Base-by-base conservation (phyloP, 2,113 vertebrate genomes). In the Pagrus major region DNA sequence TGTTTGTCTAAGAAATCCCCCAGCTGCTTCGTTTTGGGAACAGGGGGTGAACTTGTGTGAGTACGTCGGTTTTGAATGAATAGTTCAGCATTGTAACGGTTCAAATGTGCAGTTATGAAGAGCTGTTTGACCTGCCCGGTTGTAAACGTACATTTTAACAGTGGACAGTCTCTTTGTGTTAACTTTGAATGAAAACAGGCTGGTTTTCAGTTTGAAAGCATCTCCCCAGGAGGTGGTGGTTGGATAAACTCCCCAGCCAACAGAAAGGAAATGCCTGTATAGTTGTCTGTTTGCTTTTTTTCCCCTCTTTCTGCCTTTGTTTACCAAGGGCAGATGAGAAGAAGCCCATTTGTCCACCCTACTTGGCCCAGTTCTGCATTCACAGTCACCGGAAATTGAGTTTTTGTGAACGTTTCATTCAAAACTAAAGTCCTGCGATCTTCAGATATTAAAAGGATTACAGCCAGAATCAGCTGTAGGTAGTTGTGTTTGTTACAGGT, bases 281-380 rank as follows among this genome's bases (percentile, higher is more conserved):
- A 60, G 73, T 87, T 78, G 81, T 86, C 67, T 86, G 76, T 91
- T 90, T 88, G 73, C 76, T 85, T 80, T 91, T 79, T 81, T 87
- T 80, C 64, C 61, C 82, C 80, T 64, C 71, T 79, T 37, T 76
- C 41, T 44, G 70, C 71, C 41, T 44, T 78, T 88, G 81, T 93
- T 90, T 85, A 84, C 63, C 3, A 47, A 89, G 46, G 47, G 64
- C 71, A 83, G 78, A 90, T 61, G 80, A 87, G 76, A 72, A 78
- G 71, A 61, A 68, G 47, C 12, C 59, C 52, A 31, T 68, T 90
- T 29, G 31, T 75, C 66, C 44, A 68, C 37, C 31, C 59, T 44
- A 11, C 56, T 71, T 44, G 47, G 33, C 55, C 42, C 60, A 78
- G 9, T 73, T 88, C 15, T 7, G 27, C 42, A 25, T 71, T 74